Evolutionary conservation across 2,797 vertebrate genomes (phyloP).

Genomic region (Tenualosa ilisha): DNA sequence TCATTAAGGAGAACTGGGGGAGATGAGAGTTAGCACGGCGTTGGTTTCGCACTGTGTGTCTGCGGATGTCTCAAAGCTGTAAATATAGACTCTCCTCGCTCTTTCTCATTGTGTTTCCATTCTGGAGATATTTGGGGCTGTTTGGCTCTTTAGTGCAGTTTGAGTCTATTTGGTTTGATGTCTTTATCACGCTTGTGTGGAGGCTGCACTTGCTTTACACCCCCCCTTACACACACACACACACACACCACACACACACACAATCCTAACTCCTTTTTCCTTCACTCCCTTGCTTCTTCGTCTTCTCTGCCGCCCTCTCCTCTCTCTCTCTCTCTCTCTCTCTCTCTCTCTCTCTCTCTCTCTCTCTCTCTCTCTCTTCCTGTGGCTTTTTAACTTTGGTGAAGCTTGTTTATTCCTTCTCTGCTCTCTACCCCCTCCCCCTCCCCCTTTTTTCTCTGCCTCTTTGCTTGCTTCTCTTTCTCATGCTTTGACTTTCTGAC

Average conservation of each 20-base stretch:
- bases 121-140: neutral
- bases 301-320: too few species aligned
- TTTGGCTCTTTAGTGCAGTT: neutral
- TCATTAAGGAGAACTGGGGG: neutral
- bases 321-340: neutral
- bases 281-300: neutral
- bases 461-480: neutral
- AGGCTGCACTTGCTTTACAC: neutral
- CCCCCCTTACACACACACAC: neutral
- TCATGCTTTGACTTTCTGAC: neutral
- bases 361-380: neutral
- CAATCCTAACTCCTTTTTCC: neutral
- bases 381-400: neutral
- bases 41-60: neutral
- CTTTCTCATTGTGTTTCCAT: neutral
- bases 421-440: neutral
- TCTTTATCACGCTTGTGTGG: conserved; percentile 14
- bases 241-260: too few species aligned
- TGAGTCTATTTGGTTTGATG: conserved; percentile 21
- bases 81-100: neutral
- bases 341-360: neutral
- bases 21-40: neutral
- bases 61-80: neutral
- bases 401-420: neutral
- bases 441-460: neutral